phyloP scores from a whole-genome alignment of 1,140 invertebrate species.

The Cydia splendana region DNA sequence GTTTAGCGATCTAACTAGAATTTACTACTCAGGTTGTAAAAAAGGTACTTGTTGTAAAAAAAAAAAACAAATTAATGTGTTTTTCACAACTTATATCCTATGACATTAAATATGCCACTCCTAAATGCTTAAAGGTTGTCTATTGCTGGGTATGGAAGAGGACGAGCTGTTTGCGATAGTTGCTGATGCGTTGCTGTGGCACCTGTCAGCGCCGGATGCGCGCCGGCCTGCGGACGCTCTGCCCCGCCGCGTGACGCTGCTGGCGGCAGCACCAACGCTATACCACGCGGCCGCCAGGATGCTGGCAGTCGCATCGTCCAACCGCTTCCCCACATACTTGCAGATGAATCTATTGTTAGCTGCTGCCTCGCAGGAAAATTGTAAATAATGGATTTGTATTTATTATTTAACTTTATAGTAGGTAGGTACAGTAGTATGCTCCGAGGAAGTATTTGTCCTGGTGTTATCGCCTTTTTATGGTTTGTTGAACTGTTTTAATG shows the following conservation, averaged over 20 bases:
- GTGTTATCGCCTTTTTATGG: too few species aligned
- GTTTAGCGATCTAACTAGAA: too few species aligned
- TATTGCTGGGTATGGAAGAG: constrained; percentile 57
- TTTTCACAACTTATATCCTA: too few species aligned
- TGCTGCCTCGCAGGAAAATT: constrained; percentile 52
- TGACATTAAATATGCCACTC: constrained; percentile 8
- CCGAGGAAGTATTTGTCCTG: too few species aligned
- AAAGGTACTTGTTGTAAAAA: too few species aligned
- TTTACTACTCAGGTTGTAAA: too few species aligned
- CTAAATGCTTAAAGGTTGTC: constrained; percentile 50
- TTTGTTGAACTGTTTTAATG: too few species aligned
- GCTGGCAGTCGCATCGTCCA: constrained; percentile 45
- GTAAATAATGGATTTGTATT: constrained; percentile 42
- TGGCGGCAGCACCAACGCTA: constrained; percentile 46
- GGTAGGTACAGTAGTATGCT: too few species aligned
- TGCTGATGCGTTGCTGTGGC: constrained; percentile 52
- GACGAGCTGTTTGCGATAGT: constrained; percentile 57
- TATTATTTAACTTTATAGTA: too few species aligned
- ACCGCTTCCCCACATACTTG: constrained; percentile 54
- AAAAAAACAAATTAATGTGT: too few species aligned
- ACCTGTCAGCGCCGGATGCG: constrained; percentile 52
- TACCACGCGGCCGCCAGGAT: constrained; percentile 52
- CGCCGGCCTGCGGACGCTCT: constrained; percentile 38
- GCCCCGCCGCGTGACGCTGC: constrained; percentile 41
- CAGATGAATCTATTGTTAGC: constrained; percentile 54